Evolutionary conservation across 2,797 vertebrate species (phyloP).

Genomic region (Taeniopygia guttata): DNA sequence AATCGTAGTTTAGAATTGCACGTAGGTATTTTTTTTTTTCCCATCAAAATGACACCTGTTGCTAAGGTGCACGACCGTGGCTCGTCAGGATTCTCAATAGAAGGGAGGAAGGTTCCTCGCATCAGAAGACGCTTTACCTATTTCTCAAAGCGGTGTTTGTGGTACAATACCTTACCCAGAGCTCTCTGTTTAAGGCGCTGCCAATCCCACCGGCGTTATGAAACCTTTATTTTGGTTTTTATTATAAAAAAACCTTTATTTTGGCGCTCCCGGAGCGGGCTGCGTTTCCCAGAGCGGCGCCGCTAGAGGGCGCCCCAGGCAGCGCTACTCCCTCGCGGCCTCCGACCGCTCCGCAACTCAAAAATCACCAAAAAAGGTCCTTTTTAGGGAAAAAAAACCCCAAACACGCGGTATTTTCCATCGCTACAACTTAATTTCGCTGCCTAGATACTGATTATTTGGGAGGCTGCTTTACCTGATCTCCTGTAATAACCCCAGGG

Average conservation of each 20-base stretch:
- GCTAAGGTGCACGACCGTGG: background rate
- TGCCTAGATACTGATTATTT: background rate
- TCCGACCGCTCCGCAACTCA: background rate
- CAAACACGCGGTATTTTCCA: background rate
- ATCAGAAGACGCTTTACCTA: background rate
- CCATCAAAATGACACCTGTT: background rate
- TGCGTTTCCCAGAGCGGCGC: conserved; percentile 16
- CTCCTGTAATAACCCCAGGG: background rate
- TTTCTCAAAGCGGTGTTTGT: background rate
- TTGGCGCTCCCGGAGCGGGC: background rate
- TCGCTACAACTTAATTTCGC: background rate
- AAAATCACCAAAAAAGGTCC: background rate
- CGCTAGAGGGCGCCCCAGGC: conserved; percentile 55
- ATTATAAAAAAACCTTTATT: background rate
- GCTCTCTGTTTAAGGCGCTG: background rate
- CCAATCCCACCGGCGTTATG: background rate
- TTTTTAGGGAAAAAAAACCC: background rate
- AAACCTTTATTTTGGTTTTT: background rate
- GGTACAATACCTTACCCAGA: background rate
- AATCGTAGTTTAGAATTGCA: background rate
- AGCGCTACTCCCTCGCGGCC: conserved; percentile 10
- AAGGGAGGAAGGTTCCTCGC: no score
- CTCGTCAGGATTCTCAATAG: background rate
- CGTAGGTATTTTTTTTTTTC: background rate
- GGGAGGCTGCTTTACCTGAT: background rate